Base-by-base conservation (phyloP, 2,113 vertebrate species). In the Sapajus apella region DNA sequence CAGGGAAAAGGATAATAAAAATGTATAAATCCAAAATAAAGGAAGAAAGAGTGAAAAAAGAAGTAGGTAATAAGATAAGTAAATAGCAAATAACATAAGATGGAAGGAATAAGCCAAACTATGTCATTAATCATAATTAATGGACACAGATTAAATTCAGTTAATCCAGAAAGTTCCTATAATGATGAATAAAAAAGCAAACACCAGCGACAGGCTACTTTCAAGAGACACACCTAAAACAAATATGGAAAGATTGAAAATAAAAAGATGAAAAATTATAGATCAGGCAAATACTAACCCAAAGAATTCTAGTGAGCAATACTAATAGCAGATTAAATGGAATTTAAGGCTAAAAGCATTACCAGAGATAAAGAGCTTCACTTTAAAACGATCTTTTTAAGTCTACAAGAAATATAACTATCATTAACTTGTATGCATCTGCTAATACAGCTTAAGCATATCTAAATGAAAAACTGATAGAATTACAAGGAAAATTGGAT, bases 51-150 rank as follows among this genome's bases (percentile, higher is more conserved):
- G 4, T 58, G 35, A 76, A 64, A 94, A 87, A 27, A 37, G 6
- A 79, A 45, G 47, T 37, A 68, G 37, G 1, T 92, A 47, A 76
- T 91, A 91, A 85, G 0, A 20, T 75, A 89, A 27, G n/a, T 77
- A 91, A 89, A 37, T n/a, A 91, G n/a, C 73, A 95, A 85, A 85
- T 76, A 91, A 93, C n/a, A 58, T 77, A 83, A 84, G 32, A 79
- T 50, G 50, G 66, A 47, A 97, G 52, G 92, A 95, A 61, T 40
- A 94, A 95, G 20, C 45, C 35, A 12, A 95, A 70, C 45, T 55
- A 58, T 50, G 25, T 79, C 35, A 55, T 91, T 87, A 84, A 84
- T 92, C 27, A 70, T 80, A 79, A 77, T 86, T n/a, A 52, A 47
- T 55, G 32, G 50, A 96, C 89, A 94, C 68, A 92, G n/a, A 82